These are phyloP conservation scores for Xestia sexstrigata DNA, from an alignment of 2,888 invertebrate genomes.

Conservation along the genomic window DNA sequence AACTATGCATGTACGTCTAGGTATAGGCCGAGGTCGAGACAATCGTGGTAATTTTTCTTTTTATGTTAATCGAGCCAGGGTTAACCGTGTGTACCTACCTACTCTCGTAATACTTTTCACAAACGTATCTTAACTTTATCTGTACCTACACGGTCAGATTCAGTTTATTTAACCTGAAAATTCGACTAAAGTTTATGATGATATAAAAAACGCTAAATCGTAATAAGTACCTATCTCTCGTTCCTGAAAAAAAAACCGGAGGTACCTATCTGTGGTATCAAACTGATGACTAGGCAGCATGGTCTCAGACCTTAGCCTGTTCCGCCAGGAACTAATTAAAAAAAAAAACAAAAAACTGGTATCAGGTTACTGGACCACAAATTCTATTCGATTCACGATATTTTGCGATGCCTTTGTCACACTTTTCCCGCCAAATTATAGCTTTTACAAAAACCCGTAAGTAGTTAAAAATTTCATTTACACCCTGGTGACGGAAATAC, in stretches of 20 bases:
- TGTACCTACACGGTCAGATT: neutral
- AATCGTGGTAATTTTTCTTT: neutral
- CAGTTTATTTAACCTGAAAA: slow-evolving; percentile 5
- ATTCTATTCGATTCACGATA: neutral
- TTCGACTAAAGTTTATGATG: neutral
- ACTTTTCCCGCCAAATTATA: neutral
- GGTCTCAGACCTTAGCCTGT: too few relatives aligned
- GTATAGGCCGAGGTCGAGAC: neutral
- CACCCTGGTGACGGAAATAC: slow-evolving; percentile 5
- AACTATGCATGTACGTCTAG: neutral
- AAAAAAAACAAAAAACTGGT: too few relatives aligned
- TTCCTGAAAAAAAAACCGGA: neutral
- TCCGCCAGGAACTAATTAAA: too few relatives aligned
- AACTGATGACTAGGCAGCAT: too few relatives aligned
- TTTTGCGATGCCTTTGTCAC: neutral
- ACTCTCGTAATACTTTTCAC: neutral
- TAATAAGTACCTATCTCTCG: neutral
- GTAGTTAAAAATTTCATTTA: neutral
- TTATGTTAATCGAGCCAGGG: neutral
- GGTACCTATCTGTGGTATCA: neutral
- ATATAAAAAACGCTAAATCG: neutral
- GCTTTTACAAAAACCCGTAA: neutral
- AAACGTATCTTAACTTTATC: neutral
- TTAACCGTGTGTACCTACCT: neutral
- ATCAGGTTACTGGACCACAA: slow-evolving; percentile 14